Base-by-base conservation (phyloP, 1,140 invertebrate genomes). In the Trichoplusia ni region DNA sequence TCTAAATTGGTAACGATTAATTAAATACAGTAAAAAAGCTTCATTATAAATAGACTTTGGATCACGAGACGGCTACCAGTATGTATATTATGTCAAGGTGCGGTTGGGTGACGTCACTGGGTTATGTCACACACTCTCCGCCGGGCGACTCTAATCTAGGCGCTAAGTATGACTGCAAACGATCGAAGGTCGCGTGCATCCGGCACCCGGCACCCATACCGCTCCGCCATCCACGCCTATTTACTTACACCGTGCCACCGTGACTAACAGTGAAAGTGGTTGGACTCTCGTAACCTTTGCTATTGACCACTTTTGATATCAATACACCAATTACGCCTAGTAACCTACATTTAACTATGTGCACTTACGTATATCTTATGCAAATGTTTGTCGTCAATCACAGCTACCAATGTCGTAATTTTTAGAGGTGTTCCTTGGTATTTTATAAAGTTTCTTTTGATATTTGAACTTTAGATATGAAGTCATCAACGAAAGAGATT, bases 71-170 rank as follows among this genome's bases (percentile, higher is more conserved):
- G 16, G 23, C 23, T 13, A 58, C 19, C 13, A 60, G 42, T 69
- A 54, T 72, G 56, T 69, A 62, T 71, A 77, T 67, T 69, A 77
- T 84, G 84, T 84, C 86, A 86, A 89, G 84, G 86, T 77, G 74
- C 67, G 74, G 65, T 67, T 40, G 59, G 71, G 67, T 85, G 82
- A 88, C 84, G 85, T 73, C 79, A 84, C 51, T 44, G 37, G 66
- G 63, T 88, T 86, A 84, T 84, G 79, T 85, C 81, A 85, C 74
- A 74, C 71, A 75, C 74, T 73, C 71, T 60, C 60, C 53, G 73
- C 67, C 75, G 69, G 75, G 78, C 69, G 71, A 67, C 65, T 64
- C 71, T 63, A 82, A 73, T 78, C 79, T 85, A 80, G 70, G 49
- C 82, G 79, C 68, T 85, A 89, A 89, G 76, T 79, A 67, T 58